Base-by-base conservation (phyloP, 2,113 vertebrate genomes). In the Rousettus leschenaultii region DNA sequence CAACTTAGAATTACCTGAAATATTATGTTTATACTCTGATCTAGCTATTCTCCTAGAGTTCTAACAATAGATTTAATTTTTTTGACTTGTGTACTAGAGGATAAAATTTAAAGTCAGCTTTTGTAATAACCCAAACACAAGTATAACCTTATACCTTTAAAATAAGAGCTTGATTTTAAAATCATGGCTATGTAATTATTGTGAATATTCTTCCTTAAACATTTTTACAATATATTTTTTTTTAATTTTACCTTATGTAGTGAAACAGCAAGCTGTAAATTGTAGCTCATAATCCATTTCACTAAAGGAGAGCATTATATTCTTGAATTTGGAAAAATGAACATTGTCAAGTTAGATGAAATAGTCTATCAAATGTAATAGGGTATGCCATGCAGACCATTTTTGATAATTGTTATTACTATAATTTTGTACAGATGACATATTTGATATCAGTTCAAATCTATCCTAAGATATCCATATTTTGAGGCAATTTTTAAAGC, bases 81-180 rank as follows among this genome's bases (percentile, higher is more conserved):
- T 73, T 66, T 68, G 28, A 40, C 13, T 68, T 77, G 40, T n/a
- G 71, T n/a, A 57, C 51, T 55, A 48, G 14, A 59, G 33, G 40
- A 51, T 53, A 79, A 38, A 57, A 84, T 2, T 65, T 87, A 61
- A 88, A 88, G 12, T 89, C n/a, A 79, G 22, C 57, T 3, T 55
- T 63, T 78, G 16, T 3, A 71, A 63, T 93, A 68, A 86, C 3
- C 14, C 57, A 74, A 45, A 2, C 28, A 77, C 2, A 87, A 57
- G 4, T 7, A 51, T n/a, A 92, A 94, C 3, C 24, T 85, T 77
- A 21, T 7, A 61, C 26, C 10, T 89, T 59, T 48, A 35, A 94
- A 90, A 83, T 86, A 30, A 91, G 18, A 77, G n/a, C 11, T 28
- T 75, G 15, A 74, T 83, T 93, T 89, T 78, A 91, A 89, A 80